phyloP scores from a whole-genome alignment of 2,888 invertebrate genomes.

The Hyposoter didymator region DNA sequence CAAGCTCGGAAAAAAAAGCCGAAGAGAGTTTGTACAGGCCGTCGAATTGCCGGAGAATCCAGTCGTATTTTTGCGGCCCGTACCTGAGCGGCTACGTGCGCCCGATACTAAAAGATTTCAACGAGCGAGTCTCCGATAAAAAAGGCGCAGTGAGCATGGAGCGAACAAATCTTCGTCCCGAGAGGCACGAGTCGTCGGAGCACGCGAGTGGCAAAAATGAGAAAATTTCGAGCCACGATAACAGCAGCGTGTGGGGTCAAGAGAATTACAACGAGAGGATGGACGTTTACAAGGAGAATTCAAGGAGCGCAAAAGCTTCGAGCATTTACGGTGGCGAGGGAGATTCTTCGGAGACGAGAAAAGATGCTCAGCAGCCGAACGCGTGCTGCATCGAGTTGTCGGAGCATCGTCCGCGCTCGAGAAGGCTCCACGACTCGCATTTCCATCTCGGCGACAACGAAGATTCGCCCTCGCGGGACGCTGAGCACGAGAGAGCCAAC shows the following conservation, averaged over 20 bases:
- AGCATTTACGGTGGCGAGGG: constrained; percentile 48
- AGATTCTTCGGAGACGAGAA: background rate
- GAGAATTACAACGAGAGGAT: constrained; percentile 59
- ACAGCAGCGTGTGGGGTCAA: constrained; percentile 10
- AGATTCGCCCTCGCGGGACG: background rate
- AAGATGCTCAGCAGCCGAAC: background rate
- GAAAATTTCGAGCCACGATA: background rate
- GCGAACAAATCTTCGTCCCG: constrained; percentile 51
- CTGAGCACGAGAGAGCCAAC: constrained; percentile 42
- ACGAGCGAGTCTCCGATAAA: constrained; percentile 1
- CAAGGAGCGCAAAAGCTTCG: constrained; percentile 56
- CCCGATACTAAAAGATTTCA: constrained; percentile 50
- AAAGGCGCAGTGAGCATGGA: constrained; percentile 48
- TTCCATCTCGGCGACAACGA: constrained; percentile 52
- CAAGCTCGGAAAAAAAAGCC: constrained; percentile 74
- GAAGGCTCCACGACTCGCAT: constrained; percentile 64
- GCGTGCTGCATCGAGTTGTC: background rate
- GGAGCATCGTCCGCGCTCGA: constrained; percentile 55
- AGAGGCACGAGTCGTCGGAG: constrained; percentile 3
- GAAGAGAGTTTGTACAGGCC: constrained; percentile 78
- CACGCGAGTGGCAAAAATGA: background rate
- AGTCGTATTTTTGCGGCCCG: constrained; percentile 71
- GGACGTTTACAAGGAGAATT: constrained; percentile 68
- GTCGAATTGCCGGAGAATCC: constrained; percentile 71
- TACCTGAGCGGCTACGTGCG: constrained; percentile 34